Base-by-base conservation (phyloP, 2,797 vertebrate genomes). In the Heliangelus exortis region DNA sequence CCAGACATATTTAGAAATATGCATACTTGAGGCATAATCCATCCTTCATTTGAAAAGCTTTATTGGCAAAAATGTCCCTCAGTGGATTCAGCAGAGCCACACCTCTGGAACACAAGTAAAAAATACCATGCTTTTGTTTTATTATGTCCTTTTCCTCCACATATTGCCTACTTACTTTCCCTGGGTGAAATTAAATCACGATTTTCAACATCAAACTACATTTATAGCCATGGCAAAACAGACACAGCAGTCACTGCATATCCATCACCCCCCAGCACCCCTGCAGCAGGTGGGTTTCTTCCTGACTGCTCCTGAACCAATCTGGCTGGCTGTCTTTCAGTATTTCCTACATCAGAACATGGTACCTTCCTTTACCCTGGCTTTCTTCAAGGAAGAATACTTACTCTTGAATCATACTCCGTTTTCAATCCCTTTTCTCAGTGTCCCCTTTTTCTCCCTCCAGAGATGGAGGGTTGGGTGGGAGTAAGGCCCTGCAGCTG, bases 1-100 rank as follows among this genome's bases (percentile, higher is more conserved):
- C 11, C 76, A 92, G 59, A 67, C 58, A 25, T 90, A 86, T 84
- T 89, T 96, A 90, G 76, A 91, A 96, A 95, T 88, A 85, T 36
- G 23, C n/a, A 57, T 67, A 57, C 55, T 78, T 79, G 82, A 14
- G 45, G 20, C 59, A 80, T 83, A 83, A 72, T 55, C 36, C 57
- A 55, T 43, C 25, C 22, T n/a, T 85, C 26, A 22, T 65, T 85
- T 89, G 55, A 69, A 74, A 85, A 92, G 18, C 15, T 75, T 74
- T 85, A 85, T 78, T 87, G 75, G 20, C 15, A 34, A 75, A 84
- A 84, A 33, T 3, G 11, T 59, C 16, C 31, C n/a, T 57, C 29
- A 7, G 31, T 88, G 48, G 68, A 54, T 57, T 77, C 65, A 78
- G 39, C 33, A 43, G 48, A 85, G 25, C 39, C 76, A 50, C 50